Evolutionary conservation across 2,888 invertebrate genomes (phyloP).

Genomic region (Platerodrilus igneus): DNA sequence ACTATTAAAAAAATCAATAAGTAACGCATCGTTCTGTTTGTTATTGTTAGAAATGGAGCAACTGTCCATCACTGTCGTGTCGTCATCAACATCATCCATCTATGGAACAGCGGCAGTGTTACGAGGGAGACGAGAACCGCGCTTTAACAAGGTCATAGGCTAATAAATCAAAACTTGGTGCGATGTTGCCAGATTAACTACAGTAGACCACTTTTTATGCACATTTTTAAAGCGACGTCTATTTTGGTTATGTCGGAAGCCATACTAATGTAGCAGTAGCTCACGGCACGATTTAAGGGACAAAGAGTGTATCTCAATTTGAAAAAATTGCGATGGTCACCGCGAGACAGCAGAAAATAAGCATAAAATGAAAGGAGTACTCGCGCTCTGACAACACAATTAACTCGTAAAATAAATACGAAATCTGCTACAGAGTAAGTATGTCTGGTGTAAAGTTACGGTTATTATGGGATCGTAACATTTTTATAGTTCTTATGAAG

Average conservation of each 20-base stretch:
- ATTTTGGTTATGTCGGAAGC: no score
- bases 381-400: slow-evolving; percentile 45
- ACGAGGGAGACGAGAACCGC: slow-evolving; percentile 21
- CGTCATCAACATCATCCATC: slow-evolving; percentile 12
- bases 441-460: slow-evolving; percentile 46
- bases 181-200: slow-evolving; percentile 17
- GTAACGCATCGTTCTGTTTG: no score
- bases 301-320: slow-evolving; percentile 7
- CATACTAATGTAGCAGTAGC: no score
- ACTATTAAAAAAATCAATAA: no score
- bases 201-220: slow-evolving; percentile 19
- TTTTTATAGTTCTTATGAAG: slow-evolving; percentile 45
- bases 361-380: slow-evolving; percentile 28
- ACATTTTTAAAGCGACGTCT: no score
- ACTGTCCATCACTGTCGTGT: slow-evolving; percentile 19
- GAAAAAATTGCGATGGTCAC: slow-evolving; percentile 19
- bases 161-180: slow-evolving; percentile 25
- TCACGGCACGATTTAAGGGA: not conserved
- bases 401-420: slow-evolving; percentile 45
- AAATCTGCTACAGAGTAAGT: slow-evolving; percentile 44
- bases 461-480: slow-evolving; percentile 46
- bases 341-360: slow-evolving; percentile 25
- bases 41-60: slow-evolving; percentile 16
- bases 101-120: no score
- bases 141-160: slow-evolving; percentile 28